phyloP scores from a whole-genome alignment of 2,113 vertebrate genomes.

The Mastomys coucha region DNA sequence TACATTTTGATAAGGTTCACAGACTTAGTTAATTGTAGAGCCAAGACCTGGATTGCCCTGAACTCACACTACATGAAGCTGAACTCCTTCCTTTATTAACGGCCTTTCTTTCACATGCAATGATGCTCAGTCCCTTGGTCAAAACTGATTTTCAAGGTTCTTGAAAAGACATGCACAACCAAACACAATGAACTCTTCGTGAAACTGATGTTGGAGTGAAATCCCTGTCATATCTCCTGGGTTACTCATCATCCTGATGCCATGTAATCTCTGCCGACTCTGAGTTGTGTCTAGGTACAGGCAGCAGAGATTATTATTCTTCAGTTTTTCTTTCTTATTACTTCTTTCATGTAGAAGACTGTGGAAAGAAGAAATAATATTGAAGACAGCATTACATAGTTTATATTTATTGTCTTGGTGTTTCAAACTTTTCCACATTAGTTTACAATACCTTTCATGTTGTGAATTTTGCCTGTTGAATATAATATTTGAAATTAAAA shows the following conservation, averaged over 20 bases:
- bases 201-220: neutral
- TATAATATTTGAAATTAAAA: neutral
- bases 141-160: neutral
- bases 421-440: constrained; percentile 21
- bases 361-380: neutral
- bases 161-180: neutral
- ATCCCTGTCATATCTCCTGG: neutral
- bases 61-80: neutral
- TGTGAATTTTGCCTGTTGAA: neutral
- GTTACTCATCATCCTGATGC: too few species aligned
- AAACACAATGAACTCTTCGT: neutral
- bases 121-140: neutral
- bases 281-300: neutral
- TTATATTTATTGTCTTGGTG: neutral
- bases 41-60: neutral
- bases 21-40: neutral
- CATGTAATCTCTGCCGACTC: neutral
- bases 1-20: neutral
- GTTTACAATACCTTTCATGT: neutral
- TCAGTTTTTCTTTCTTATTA: neutral
- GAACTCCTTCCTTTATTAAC: neutral
- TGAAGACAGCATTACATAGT: neutral
- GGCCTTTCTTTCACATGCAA: neutral
- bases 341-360: neutral
- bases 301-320: neutral